Evolutionary conservation across 2,888 invertebrate species (phyloP).

Genomic region (Itoplectis maculator): DNA sequence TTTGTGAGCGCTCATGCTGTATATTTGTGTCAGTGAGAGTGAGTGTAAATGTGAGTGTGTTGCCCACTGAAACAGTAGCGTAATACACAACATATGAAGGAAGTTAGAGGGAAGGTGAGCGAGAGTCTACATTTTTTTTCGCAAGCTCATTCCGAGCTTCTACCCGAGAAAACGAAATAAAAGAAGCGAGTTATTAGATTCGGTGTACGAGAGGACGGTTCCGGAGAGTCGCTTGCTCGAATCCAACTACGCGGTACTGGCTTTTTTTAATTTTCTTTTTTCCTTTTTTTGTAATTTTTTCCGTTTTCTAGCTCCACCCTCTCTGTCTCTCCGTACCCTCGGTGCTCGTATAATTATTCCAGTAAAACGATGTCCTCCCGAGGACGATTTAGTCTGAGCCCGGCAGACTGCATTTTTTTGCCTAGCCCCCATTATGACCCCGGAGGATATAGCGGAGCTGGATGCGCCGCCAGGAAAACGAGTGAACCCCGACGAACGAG

Average conservation of each 20-base stretch:
- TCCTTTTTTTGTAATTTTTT: background rate
- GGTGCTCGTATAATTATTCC: slow-evolving; percentile 50
- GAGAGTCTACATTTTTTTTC: slow-evolving; percentile 29
- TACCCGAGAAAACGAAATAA: slow-evolving; percentile 12
- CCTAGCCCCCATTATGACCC: slow-evolving; percentile 33
- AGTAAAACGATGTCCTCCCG: slow-evolving; percentile 49
- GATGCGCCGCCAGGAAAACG: slow-evolving; percentile 23
- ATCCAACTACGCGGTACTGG: slow-evolving; percentile 14
- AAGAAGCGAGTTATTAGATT: slow-evolving; percentile 51
- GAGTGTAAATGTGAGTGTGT: no score
- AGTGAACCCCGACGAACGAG: slow-evolving; percentile 18
- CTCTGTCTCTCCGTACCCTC: background rate
- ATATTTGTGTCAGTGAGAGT: no score
- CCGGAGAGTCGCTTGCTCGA: slow-evolving; percentile 9
- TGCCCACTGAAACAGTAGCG: slow-evolving; percentile 45
- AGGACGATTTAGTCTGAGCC: slow-evolving; percentile 44
- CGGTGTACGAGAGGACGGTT: slow-evolving; percentile 10
- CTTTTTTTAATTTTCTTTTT: slow-evolving; percentile 22
- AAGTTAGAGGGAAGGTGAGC: slow-evolving; percentile 4
- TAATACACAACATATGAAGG: background rate
- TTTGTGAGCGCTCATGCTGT: slow-evolving; percentile 57
- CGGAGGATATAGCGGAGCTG: slow-evolving; percentile 16
- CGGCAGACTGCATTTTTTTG: slow-evolving; percentile 33
- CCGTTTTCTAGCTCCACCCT: slow-evolving; percentile 7
- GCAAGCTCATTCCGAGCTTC: slow-evolving; percentile 10